Base-by-base conservation (phyloP, 2,888 invertebrate genomes). In the Dexiosoma caninum region DNA sequence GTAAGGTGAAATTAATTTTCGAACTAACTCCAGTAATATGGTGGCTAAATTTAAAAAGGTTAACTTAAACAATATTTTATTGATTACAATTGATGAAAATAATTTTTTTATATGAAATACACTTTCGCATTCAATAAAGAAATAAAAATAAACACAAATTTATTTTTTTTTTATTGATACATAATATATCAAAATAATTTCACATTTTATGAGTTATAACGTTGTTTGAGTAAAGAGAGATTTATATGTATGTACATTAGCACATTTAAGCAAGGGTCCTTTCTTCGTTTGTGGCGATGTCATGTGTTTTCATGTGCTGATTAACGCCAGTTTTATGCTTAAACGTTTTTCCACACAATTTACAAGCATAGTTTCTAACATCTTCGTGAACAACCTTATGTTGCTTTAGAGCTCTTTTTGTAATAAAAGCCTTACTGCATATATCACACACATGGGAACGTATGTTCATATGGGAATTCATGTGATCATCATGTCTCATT, bases 311-410 rank as follows among this genome's bases (percentile, higher is more conserved):
- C 81, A 81, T 64, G 10, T 81, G 81, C 27, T 81, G 81, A 57
- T 60, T 75, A 12, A 75, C 74, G 0, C 81, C 78, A 27, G 78
- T 59, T 62, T 55, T 72, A 19, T 72, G 66, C 57, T 81, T 81
- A 30, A 77, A 81, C 0, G 69, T 51, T 59, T 82, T 83, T 10
- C 79, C 74, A 62, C 83, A 83, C 16, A 83, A 37, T 16, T 27
- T 70, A 23, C 83, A 83, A 9, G 79, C 70, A 60, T 66, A 57
- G n/a, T 70, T 76, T 32, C 81, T 70, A 44, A 69, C 66, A 37
- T 81, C 81, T 19, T 72, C 74, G 51, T 83, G 83, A 7, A 70
- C 78, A 27, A 74, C 64, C 23, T 72, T 81, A 51, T 83, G 83
- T 14, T 77, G 74, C 10, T 64, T 49, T 6, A 78, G 51, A 2